A percentile compares a stretch with the other conserved stretches of the same genome.
These are phyloP conservation scores for Plestiodon gilberti DNA, from an alignment of 2,113 vertebrate species.

Conservation along the genomic window DNA sequence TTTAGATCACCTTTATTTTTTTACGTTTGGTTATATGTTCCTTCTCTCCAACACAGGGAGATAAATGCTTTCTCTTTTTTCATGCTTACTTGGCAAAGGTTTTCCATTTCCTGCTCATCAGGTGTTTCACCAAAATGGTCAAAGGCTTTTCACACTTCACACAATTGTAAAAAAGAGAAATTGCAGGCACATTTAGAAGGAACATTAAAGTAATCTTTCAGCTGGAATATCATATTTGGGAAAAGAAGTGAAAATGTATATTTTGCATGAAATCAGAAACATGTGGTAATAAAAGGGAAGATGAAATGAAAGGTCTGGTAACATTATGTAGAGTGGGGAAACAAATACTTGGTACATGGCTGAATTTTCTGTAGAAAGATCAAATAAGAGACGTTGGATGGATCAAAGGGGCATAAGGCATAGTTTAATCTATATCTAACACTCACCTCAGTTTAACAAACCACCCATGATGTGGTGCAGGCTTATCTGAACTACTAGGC, in stretches of 20 bases:
- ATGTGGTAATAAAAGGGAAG: conserved; percentile 14
- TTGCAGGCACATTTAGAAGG: conserved; percentile 41
- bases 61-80: conserved; percentile 1
- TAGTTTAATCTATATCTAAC: conserved; percentile 48
- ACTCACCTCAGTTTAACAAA: conserved; percentile 63
- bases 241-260: conserved; percentile 36
- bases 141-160: conserved; percentile 64
- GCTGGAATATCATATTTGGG: conserved; percentile 43
- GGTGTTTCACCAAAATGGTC: conserved; percentile 49
- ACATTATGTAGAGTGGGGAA: conserved; percentile 8
- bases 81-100: conserved; percentile 36
- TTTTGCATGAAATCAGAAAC: conserved; percentile 33
- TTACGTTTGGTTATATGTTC: background rate
- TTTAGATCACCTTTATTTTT: background rate
- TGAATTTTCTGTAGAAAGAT: conserved; percentile 34
- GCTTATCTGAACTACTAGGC: conserved; percentile 46
- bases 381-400: conserved; percentile 40
- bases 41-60: conserved; percentile 23
- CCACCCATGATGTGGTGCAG: conserved; percentile 66
- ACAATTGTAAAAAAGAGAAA: conserved; percentile 42
- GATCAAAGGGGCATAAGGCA: conserved; percentile 50
- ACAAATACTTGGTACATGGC: conserved; percentile 34
- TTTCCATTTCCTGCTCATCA: conserved; percentile 51
- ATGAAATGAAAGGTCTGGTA: conserved; percentile 17
- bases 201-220: conserved; percentile 49